phyloP scores from a whole-genome alignment of 2,797 vertebrate species.

The Sebastes diploproa region DNA sequence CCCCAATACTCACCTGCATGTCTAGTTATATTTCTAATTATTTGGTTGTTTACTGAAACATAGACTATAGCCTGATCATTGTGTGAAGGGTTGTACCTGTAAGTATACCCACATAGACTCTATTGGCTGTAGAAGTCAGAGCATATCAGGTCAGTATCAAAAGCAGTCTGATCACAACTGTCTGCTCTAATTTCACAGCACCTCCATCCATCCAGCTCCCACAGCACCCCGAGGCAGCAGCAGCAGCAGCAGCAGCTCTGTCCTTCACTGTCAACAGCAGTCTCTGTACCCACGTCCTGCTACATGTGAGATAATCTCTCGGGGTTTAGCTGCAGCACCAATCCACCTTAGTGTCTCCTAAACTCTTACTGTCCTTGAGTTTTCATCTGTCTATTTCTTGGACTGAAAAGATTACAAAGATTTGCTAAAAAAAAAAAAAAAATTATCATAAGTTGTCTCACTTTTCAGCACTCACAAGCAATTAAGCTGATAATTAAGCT shows the following conservation, averaged over 20 bases:
- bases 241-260: slow-evolving; percentile 11
- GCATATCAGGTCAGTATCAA: neutral
- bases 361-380: slow-evolving; percentile 48
- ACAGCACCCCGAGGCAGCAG: neutral
- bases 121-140: neutral
- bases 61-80: neutral
- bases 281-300: slow-evolving; percentile 24
- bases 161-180: slow-evolving; percentile 12
- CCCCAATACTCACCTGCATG: neutral
- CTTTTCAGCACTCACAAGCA: neutral
- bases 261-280: slow-evolving; percentile 42
- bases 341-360: slow-evolving; percentile 51
- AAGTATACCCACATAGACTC: neutral
- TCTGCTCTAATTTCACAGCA: slow-evolving; percentile 20
- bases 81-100: neutral
- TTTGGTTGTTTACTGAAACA: neutral
- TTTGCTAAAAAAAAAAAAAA: neutral
- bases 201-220: slow-evolving; percentile 1
- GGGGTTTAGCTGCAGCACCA: slow-evolving; percentile 57
- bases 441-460: neutral
- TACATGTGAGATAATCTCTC: slow-evolving; percentile 62
- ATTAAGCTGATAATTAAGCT: no score
- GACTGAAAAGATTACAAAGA: neutral
- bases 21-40: neutral
- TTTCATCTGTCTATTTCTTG: neutral